Base-by-base conservation (phyloP, 2,888 invertebrate species). In the Parelbella ahira region DNA sequence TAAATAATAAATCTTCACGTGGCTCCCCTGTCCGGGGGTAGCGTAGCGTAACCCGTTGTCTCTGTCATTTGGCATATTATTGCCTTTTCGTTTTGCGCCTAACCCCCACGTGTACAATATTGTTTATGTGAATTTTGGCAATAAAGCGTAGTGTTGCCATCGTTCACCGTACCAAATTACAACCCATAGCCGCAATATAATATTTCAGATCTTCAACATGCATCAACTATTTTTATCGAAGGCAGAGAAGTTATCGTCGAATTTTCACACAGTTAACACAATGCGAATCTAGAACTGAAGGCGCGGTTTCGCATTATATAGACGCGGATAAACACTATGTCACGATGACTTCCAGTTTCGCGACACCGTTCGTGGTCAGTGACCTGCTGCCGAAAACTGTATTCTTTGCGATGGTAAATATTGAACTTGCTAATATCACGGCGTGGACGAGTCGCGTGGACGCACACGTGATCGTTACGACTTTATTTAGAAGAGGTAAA, bases 321-420 rank as follows among this genome's bases (percentile, higher is more conserved):
- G n/a, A n/a, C n/a, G n/a, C n/a, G n/a, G n/a, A 51, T 56, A 60
- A 65, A 56, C 48, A 49, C 45, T 50, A 47, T 56, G 63, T 73
- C 71, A 77, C 58, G 61, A 55, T 76, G 69, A 76, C 68, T 61
- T 39, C 60, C 52, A 50, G 51, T 66, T 68, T 68, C 50, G 56
- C 62, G 67, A 60, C 68, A 74, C 66, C 51, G 58, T 68, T 72
- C 43, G 37, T 62, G 73, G 75, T 63, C 80, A 68, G 54, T 61
- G 70, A 58, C 72, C 71, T 37, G 15, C 56, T 54, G 49, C 56
- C 55, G 49, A 63, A 65, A 66, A 69, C 60, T 54, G 61, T 63
- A 53, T 47, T 55, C 56, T 50, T 23, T 19, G 51, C 51, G 54
- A 63, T 55, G 51, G 54, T 65, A 60, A 69, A 65, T 63, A 58